phyloP scores from a whole-genome alignment of 2,797 vertebrate species.

The Chloroceryle inda region DNA sequence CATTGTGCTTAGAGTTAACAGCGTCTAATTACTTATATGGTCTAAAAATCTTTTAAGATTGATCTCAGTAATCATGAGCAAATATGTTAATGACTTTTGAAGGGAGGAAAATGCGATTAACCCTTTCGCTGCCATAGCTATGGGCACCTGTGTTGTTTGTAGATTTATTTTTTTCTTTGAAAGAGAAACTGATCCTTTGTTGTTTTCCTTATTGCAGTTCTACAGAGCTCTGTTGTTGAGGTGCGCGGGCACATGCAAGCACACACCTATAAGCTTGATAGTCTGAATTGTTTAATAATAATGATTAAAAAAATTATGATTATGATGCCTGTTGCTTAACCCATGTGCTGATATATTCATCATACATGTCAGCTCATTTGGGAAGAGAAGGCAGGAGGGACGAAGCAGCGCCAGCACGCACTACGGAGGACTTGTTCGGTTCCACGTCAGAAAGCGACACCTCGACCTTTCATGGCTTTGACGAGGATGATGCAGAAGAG shows the following conservation, averaged over 20 bases:
- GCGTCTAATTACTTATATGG: slow-evolving; percentile 38
- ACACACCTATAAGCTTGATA: slow-evolving; percentile 48
- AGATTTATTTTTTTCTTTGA: slow-evolving; percentile 3
- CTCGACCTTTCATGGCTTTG: slow-evolving; percentile 98
- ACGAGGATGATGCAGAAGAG: slow-evolving; percentile 96
- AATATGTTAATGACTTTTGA: slow-evolving; percentile 50
- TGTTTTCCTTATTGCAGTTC: slow-evolving; percentile 44
- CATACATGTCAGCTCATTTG: slow-evolving; percentile 90
- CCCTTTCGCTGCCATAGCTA: slow-evolving; percentile 76
- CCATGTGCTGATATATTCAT: slow-evolving; percentile 89
- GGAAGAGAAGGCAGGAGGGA: slow-evolving; percentile 92
- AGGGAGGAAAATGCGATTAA: slow-evolving; percentile 66
- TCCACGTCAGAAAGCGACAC: slow-evolving; percentile 98
- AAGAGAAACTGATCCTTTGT: slow-evolving; percentile 28
- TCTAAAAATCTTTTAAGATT: slow-evolving; percentile 50
- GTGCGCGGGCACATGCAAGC: slow-evolving; percentile 9
- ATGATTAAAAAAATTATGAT: slow-evolving; percentile 77
- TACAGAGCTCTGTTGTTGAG: slow-evolving; percentile 24
- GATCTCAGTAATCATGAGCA: slow-evolving; percentile 17
- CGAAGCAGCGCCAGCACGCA: slow-evolving; percentile 83
- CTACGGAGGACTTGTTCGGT: slow-evolving; percentile 97
- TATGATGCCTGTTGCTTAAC: slow-evolving; percentile 87
- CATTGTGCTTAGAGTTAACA: slow-evolving; percentile 63
- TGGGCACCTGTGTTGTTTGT: slow-evolving; percentile 57
- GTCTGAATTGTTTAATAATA: slow-evolving; percentile 73